Evolutionary conservation across 1,140 invertebrate genomes (phyloP), one percentile per base, ranked within the genome.

Genomic region (Drosophila nasuta): DNA sequence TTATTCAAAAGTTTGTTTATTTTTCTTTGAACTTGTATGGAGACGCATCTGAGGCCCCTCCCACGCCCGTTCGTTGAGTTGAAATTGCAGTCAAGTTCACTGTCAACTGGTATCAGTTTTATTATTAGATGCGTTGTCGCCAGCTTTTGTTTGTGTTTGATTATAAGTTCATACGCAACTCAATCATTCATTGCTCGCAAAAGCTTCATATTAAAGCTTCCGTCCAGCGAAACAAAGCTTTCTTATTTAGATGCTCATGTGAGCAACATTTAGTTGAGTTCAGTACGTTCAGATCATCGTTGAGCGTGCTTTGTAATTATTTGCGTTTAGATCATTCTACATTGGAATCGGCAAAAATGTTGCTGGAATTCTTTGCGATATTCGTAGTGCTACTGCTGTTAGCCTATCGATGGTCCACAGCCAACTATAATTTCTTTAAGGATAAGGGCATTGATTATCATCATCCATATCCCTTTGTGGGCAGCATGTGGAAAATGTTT

Each of bases 341-440:
- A 25, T 25, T 25, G 20, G 17, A 62, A 49, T 54, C 28, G 41
- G 0, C 28, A 41, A 72, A 71, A 30, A 91, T 91, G 91, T 43
- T 83, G 46, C 52, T 82, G 25, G 90, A 91, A 51, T 77, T 68
- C 15, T 7, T 86, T 3, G 75, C 88, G 1, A 33, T 90, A 5
- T 13, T 70, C 7, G 69, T 38, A 2, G 56, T 91, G 15, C 57
- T 56, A 33, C 11, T 73, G 13, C 70, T 66, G 54, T 46, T 92
- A 54, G 68, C 72, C 38, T 92, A 93, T 62, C 77, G 78, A 51
- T 93, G 89, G 88, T 62, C 80, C 1, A 72, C 70, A 17, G 59
- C 66, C 13, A 90, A 82, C 25, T 75, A 87, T 72, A 74, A 80
- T 28, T 92, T 83, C 64, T 93, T 92, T 54, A 63, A 78, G 54